A percentile compares a stretch with the other conserved stretches of the same genome.
phyloP scores from a whole-genome alignment of 2,113 vertebrate species.

The Pseudorectes ferrugineus region DNA sequence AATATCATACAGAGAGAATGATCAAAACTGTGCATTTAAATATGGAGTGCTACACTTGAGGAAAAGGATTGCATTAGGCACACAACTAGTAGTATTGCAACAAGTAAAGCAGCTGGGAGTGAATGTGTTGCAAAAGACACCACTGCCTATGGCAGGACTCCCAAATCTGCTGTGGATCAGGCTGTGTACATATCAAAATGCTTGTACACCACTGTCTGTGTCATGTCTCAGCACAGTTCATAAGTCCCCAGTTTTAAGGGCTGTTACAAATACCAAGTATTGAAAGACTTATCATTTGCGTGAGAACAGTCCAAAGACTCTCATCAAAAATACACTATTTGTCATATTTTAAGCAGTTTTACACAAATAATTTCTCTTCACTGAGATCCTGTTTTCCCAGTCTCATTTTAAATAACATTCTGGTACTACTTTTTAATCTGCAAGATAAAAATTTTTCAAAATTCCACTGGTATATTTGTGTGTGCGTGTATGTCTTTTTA shows the following conservation, averaged over 20 bases:
- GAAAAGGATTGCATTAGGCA: background rate
- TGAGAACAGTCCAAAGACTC: too few relatives aligned
- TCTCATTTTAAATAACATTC: background rate
- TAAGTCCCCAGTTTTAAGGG: background rate
- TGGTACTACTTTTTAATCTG: background rate
- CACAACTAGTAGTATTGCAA: background rate
- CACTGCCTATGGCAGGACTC: background rate
- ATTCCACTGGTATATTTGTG: background rate
- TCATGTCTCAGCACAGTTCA: fast-evolving
- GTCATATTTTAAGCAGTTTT: background rate
- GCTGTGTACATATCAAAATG: fast-evolving
- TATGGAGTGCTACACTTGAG: fast-evolving
- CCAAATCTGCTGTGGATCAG: background rate
- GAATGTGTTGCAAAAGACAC: background rate
- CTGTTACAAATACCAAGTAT: background rate
- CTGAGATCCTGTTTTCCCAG: background rate
- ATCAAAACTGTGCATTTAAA: background rate
- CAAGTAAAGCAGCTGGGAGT: background rate
- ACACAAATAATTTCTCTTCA: background rate
- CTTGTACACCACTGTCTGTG: fast-evolving
- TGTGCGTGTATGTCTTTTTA: background rate
- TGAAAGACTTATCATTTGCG: too few relatives aligned
- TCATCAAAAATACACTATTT: background rate
- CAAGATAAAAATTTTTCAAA: background rate
- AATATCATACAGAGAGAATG: background rate